phyloP scores from a whole-genome alignment of 2,113 vertebrate species.

The Vidua chalybeata region DNA sequence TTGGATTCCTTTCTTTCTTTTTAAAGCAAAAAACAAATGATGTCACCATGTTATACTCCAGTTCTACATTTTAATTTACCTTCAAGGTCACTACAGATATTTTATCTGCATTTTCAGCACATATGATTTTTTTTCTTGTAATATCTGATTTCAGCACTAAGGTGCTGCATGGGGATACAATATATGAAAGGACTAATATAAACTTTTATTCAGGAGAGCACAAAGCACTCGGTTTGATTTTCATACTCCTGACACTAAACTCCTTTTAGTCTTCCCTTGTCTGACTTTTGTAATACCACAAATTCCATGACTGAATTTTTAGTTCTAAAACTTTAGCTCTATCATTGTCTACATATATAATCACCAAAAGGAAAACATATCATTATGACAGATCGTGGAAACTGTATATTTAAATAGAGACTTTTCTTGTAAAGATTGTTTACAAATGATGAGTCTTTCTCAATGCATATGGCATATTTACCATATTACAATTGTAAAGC shows the following conservation, averaged over 20 bases:
- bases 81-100: neutral
- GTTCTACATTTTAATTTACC: neutral
- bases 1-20: neutral
- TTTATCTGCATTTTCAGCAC: neutral
- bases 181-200: neutral
- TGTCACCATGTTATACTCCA: neutral
- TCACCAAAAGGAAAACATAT: neutral
- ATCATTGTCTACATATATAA: neutral
- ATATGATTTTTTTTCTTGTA: neutral
- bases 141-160: neutral
- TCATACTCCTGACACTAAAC: neutral
- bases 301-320: neutral
- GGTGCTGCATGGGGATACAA: neutral
- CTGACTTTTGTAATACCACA: neutral
- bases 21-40: neutral
- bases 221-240: constrained; percentile 17
- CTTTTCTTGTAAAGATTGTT: neutral
- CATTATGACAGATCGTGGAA: neutral
- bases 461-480: neutral
- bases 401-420: neutral
- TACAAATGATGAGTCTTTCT: neutral
- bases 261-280: neutral
- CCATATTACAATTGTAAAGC: neutral
- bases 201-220: neutral
- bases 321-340: neutral